These are phyloP conservation scores for Beris morrisii DNA, from an alignment of 2,888 invertebrate species.

Conservation along the genomic window DNA sequence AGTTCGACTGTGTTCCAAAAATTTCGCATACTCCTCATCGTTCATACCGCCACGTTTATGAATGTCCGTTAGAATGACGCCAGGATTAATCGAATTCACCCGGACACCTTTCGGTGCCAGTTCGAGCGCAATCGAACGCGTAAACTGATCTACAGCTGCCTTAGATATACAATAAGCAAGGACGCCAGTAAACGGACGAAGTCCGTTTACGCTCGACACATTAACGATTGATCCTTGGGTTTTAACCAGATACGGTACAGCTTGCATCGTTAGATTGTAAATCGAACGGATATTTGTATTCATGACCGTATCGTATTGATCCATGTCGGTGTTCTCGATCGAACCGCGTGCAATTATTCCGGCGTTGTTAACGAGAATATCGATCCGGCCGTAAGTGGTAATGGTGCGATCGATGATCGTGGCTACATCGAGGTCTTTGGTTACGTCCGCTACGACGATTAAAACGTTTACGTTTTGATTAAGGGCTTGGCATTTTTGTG, in stretches of 20 bases:
- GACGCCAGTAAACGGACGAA: constrained; percentile 80
- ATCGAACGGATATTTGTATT: constrained; percentile 77
- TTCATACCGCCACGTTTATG: constrained; percentile 75
- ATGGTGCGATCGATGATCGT: constrained; percentile 68
- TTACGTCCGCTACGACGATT: constrained; percentile 69
- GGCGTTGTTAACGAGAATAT: constrained; percentile 79
- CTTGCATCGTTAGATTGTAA: constrained; percentile 74
- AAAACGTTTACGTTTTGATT: constrained; percentile 61
- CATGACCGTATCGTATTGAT: constrained; percentile 80
- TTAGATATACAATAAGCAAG: constrained; percentile 88
- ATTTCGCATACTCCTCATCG: constrained; percentile 71
- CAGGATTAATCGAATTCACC: constrained; percentile 87
- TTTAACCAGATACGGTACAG: constrained; percentile 74
- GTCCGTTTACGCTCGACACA: constrained; percentile 84
- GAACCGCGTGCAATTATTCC: constrained; percentile 74
- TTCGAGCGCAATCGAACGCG: constrained; percentile 83
- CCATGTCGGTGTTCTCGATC: constrained; percentile 76
- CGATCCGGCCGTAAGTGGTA: constrained; percentile 65
- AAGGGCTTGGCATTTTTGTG: constrained; percentile 59
- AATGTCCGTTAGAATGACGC: constrained; percentile 79
- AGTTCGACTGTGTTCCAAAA: constrained; percentile 73
- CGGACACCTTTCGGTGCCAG: constrained; percentile 72
- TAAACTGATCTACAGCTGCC: constrained; percentile 87
- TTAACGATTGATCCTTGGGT: constrained; percentile 82
- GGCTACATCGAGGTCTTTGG: constrained; percentile 64